Base-by-base conservation (phyloP, 2,888 invertebrate species). In the Fabriciana adippe region DNA sequence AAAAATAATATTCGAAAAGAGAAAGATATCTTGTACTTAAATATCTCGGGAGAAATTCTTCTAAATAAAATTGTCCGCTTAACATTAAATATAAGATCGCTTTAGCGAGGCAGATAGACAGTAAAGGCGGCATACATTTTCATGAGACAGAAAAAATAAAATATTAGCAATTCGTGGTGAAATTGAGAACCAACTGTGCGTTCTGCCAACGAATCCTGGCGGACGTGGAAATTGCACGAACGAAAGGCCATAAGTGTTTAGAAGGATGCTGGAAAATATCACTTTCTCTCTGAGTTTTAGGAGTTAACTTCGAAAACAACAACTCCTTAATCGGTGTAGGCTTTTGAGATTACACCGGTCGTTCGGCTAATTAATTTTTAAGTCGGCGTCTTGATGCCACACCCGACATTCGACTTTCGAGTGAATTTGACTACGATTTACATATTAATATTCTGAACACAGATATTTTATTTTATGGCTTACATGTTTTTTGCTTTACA, bases 361-460 rank as follows among this genome's bases (percentile, higher is more conserved):
- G 87, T 92, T 88, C 86, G 89, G 88, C 86, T 93, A 92, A 93
- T 93, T 92, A 93, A 93, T 92, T 93, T 93, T 93, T 90, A 92
- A 92, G 90, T 90, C 92, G 80, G 84, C 83, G 82, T 88, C 85
- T 84, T 81, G 76, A 81, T 85, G 80, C 79, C 74, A 78, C 83
- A 83, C 76, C 81, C 86, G 77, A 77, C 76, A 79, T 83, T 85
- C 81, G 84, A 85, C 81, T 87, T 87, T 82, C 81, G 81, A 88
- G 81, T 83, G 84, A 89, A 88, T 89, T 87, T 81, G 77, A 83
- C 85, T 84, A 78, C 81, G 84, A 89, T 90, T 84, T 78, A 76
- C 75, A 78, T 78, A 76, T 76, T 77, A 73, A 77, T 77, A 75
- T 75, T 75, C 70, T 70, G 72, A 69, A 68, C 62, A 55, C 14